A percentile compares a stretch with the other conserved stretches of the same genome.
phyloP scores from a whole-genome alignment of 2,113 vertebrate species.

The Saguinus midas region DNA sequence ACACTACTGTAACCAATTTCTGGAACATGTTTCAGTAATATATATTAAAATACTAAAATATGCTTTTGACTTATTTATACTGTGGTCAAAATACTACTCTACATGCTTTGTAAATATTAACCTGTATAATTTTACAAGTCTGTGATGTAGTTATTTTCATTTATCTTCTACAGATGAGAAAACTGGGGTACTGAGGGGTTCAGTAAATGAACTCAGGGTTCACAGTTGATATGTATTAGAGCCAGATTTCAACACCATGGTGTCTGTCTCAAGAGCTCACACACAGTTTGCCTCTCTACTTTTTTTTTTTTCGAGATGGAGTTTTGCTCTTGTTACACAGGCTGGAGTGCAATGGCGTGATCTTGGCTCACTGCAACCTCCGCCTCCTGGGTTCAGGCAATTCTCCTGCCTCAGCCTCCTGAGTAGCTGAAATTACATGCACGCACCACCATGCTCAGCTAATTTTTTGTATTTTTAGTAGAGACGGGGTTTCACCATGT shows the following conservation, averaged over 20 bases:
- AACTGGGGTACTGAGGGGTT: not conserved
- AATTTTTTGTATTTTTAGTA: too few relatives aligned
- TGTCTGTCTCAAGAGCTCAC: not conserved
- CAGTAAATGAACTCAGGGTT: not conserved
- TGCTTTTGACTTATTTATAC: not conserved
- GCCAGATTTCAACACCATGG: not conserved
- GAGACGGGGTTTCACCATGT: too few relatives aligned
- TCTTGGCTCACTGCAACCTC: too few relatives aligned
- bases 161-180: not conserved
- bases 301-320: too few relatives aligned
- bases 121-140: not conserved
- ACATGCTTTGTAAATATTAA: not conserved
- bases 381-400: too few relatives aligned
- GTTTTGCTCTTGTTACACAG: too few relatives aligned
- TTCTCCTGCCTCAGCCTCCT: too few relatives aligned
- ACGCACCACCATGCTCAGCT: too few relatives aligned
- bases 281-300: not conserved
- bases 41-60: not conserved
- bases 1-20: not conserved
- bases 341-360: too few relatives aligned
- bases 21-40: not conserved
- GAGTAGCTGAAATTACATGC: too few relatives aligned
- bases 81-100: not conserved
- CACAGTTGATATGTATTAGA: not conserved
- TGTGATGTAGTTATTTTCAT: not conserved